Conservation (phyloP, 2,888 invertebrate species). For the Stegana nigrithorax region DNA sequence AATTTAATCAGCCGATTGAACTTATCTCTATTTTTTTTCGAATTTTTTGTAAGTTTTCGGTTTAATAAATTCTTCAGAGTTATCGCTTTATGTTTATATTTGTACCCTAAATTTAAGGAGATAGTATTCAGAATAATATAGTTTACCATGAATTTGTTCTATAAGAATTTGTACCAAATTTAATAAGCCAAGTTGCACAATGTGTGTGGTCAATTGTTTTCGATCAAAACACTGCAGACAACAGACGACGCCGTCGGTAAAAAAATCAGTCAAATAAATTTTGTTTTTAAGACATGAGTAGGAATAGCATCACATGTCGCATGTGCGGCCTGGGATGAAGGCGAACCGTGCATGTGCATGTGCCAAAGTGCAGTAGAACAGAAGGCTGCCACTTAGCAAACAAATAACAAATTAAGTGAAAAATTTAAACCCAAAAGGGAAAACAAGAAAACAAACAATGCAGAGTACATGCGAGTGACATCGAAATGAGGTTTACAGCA, state of each 20-base stretch:
- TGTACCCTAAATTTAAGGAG: no score
- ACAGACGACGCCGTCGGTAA: not conserved
- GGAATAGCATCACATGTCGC: slow-evolving; percentile 59
- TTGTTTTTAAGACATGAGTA: slow-evolving; percentile 35
- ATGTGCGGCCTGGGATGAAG: slow-evolving; percentile 43
- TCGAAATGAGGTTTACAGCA: slow-evolving; percentile 14
- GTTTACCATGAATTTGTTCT: no score
- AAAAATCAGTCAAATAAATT: not conserved
- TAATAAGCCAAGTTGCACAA: slow-evolving; percentile 16
- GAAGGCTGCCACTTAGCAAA: slow-evolving; percentile 33
- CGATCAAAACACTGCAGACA: slow-evolving; percentile 32
- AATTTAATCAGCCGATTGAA: no score
- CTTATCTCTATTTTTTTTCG: no score
- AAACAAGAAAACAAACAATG: slow-evolving; percentile 6
- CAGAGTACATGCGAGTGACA: no score
- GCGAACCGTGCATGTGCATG: no score
- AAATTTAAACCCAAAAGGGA: slow-evolving; percentile 51
- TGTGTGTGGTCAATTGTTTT: slow-evolving; percentile 53
- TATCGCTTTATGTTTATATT: no score
- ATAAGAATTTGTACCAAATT: no score
- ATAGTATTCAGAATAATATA: no score
- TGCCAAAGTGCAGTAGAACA: no score
- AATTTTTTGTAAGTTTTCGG: no score
- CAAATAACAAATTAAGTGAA: slow-evolving; percentile 63
- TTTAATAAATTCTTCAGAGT: no score